These are phyloP conservation scores for Dastarcus helophoroides DNA, from an alignment of 2,888 invertebrate species.

Conservation along the genomic window DNA sequence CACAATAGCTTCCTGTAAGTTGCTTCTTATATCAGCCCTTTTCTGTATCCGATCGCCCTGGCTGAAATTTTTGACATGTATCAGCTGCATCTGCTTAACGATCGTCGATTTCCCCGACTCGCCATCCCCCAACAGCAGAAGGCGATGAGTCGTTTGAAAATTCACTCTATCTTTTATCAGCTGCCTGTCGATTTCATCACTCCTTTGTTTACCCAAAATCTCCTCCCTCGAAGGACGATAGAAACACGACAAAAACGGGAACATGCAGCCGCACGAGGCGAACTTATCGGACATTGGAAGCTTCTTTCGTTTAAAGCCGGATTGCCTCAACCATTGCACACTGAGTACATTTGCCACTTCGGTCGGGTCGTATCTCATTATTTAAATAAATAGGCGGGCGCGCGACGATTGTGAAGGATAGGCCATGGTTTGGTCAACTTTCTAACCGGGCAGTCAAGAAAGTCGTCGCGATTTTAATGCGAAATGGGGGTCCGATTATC, in stretches of 20 bases:
- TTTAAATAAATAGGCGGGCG: slow-evolving; percentile 10
- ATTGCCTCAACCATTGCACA: slow-evolving; percentile 1
- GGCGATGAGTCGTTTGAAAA: slow-evolving; percentile 89
- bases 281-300: slow-evolving; percentile 16
- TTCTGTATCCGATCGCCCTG: slow-evolving; percentile 91
- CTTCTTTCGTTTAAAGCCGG: no score
- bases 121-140: slow-evolving; percentile 87
- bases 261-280: slow-evolving; percentile 16
- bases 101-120: slow-evolving; percentile 97
- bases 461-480: no score
- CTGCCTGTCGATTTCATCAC: slow-evolving; percentile 94
- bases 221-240: slow-evolving; percentile 59
- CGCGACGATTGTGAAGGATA: no score
- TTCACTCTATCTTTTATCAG: slow-evolving; percentile 89
- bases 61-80: slow-evolving; percentile 95
- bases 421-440: no score
- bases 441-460: no score
- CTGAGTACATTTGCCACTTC: no score
- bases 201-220: slow-evolving; percentile 58
- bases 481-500: no score
- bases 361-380: slow-evolving; percentile 9
- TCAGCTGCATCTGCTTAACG: slow-evolving; percentile 96
- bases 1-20: slow-evolving; percentile 93
- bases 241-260: slow-evolving; percentile 16
- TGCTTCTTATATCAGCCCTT: slow-evolving; percentile 92